Evolutionary conservation across 2,797 vertebrate species (phyloP).

Genomic region (Peromyscus attwateri): DNA sequence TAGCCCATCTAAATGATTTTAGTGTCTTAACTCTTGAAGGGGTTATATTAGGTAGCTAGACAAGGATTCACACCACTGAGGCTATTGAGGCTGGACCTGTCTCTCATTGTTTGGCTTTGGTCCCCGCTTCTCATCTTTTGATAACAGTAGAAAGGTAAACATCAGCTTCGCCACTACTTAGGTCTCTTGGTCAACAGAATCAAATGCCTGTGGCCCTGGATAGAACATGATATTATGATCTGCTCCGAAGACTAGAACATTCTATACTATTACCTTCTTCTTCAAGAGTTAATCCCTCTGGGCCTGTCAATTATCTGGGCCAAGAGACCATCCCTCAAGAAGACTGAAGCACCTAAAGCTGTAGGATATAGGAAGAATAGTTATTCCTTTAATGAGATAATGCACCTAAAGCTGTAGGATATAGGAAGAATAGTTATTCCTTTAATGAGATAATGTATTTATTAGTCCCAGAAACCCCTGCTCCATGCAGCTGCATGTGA

Average conservation of each 20-base stretch:
- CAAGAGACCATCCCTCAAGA: not conserved
- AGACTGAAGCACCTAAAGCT: not conserved
- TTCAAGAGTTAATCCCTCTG: not conserved
- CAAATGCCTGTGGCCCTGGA: not conserved
- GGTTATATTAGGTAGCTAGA: not conserved
- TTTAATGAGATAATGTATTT: not conserved
- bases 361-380: no score
- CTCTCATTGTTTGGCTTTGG: not conserved
- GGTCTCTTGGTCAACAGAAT: not conserved
- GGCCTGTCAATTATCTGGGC: not conserved
- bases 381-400: not conserved
- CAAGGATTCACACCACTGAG: not conserved
- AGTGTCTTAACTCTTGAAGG: not conserved
- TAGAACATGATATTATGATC: not conserved
- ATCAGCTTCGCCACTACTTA: conserved; percentile 7
- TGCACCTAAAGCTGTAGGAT: not conserved
- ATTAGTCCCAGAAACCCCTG: not conserved
- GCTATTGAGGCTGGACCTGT: not conserved
- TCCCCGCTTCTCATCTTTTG: not conserved
- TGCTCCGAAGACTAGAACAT: not conserved
- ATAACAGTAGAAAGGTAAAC: not conserved
- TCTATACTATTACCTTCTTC: not conserved
- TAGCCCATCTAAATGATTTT: not conserved
- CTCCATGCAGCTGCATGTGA: not conserved
- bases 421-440: not conserved